phyloP scores from a whole-genome alignment of 2,888 invertebrate genomes.

The Ypsolopha scabrella region DNA sequence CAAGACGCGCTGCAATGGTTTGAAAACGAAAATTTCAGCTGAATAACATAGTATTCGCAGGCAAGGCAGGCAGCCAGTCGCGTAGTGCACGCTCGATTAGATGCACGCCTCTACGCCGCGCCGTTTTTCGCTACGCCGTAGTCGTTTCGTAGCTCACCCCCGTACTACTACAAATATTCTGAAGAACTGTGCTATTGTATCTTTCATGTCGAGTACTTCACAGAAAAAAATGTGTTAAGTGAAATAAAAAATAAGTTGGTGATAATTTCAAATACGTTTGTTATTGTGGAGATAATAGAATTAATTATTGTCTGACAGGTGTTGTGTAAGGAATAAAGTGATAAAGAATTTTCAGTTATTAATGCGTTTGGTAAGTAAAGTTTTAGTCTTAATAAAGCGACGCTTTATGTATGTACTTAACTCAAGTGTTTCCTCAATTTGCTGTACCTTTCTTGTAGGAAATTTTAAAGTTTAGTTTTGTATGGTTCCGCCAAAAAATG shows the following conservation, averaged over 20 bases:
- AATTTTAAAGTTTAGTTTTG: too few relatives aligned
- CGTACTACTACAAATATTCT: background rate
- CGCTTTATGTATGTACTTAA: too few relatives aligned
- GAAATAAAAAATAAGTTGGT: background rate
- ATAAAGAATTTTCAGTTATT: too few relatives aligned
- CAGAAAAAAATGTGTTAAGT: background rate
- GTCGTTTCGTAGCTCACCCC: background rate
- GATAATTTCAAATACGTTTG: background rate
- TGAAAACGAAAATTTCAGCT: too few relatives aligned
- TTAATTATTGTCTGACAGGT: background rate
- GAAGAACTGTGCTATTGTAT: background rate
- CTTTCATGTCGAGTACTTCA: background rate
- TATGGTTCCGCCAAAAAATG: too few relatives aligned
- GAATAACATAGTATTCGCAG: too few relatives aligned
- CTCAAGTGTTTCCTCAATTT: too few relatives aligned
- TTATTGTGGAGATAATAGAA: background rate
- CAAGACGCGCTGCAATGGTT: too few relatives aligned
- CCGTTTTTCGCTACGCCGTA: slow-evolving; percentile 4
- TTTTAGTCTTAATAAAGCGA: too few relatives aligned
- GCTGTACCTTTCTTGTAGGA: too few relatives aligned
- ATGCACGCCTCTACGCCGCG: slow-evolving; percentile 19
- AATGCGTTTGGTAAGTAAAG: too few relatives aligned
- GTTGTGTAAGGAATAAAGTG: too few relatives aligned
- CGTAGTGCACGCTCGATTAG: slow-evolving; percentile 27
- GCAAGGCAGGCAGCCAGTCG: slow-evolving; percentile 28